Evolutionary conservation across 2,797 vertebrate species (phyloP), one percentile per base, ranked within the genome.

Genomic region (Mormyrus hasselquistii): DNA sequence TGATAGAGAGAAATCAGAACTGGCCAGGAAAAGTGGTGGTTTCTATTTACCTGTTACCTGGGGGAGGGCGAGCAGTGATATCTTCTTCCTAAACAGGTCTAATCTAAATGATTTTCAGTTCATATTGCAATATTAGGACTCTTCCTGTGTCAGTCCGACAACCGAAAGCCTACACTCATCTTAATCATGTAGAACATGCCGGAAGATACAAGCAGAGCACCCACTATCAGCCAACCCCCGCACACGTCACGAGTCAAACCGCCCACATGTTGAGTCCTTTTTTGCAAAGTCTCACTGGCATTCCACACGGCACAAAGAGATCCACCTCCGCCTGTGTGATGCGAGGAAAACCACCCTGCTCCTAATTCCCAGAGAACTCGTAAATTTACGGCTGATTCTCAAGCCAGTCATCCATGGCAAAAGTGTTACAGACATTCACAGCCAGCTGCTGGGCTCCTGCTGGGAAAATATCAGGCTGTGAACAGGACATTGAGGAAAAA

Each of bases 351-450:
- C 7, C 73, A 7, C 34, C 19, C 73, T 79, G 38, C 73, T 79
- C 73, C 73, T 79, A 79, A 41, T 79, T 73, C 25, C 38, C 73
- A 19, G 29, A 79, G 41, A 79, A 47, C 73, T 41, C 73, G 41
- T 79, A 79, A 2, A 79, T 44, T 79, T 79, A 79, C 8, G 41
- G 38, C 14, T n/a, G 41, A 47, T 79, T 47, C 73, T 47, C 73
- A 41, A 41, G 41, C 73, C 73, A 79, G 73, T 79, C 73, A 79
- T 79, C 73, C 73, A 79, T 79, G 73, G 41, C 73, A 79, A 47
- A 79, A 47, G 38, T 79, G 38, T 79, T 79, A 79, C 73, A 79
- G 73, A 47, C 65, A 38, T 38, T 73, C 29, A 38, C 65, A 73
- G 65, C 12, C 65, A 73, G 65, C 65, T 73, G 65, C 65, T 34